Conservation (phyloP, 2,113 vertebrate genomes). For the Cavia porcellus region DNA sequence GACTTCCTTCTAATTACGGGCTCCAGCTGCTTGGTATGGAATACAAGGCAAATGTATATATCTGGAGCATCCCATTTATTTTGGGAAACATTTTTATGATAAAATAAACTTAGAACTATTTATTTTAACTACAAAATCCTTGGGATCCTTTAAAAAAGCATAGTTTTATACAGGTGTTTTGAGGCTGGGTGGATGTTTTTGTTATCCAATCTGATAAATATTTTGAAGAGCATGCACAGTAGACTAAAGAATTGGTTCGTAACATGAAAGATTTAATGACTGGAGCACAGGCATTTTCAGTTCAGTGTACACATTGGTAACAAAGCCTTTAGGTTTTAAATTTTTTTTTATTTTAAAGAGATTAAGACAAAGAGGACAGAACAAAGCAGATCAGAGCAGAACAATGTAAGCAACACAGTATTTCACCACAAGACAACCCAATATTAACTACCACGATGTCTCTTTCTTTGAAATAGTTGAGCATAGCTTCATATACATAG, state of each 20-base stretch:
- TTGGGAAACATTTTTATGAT: conserved; percentile 50
- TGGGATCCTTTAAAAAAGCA: background rate
- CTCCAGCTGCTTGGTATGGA: background rate
- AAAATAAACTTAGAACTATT: conserved; percentile 28
- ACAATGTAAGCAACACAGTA: no score
- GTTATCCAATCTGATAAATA: background rate
- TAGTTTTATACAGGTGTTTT: background rate
- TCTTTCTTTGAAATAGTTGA: no score
- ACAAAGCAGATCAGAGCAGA: no score
- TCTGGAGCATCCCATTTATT: conserved; percentile 23
- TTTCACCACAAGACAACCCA: no score
- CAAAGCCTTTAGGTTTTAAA: background rate
- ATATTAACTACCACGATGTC: no score
- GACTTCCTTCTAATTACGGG: background rate
- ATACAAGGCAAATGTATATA: background rate
- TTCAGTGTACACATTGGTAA: background rate
- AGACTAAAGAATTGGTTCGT: background rate
- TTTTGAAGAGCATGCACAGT: background rate
- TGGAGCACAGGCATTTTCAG: background rate
- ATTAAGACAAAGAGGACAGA: no score
- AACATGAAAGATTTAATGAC: background rate
- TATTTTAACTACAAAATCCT: conserved; percentile 34
- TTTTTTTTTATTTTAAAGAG: no score
- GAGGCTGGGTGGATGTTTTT: background rate
- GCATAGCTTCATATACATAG: no score